Evolutionary conservation across 2,113 vertebrate species (phyloP), one percentile per base, ranked within the genome.

Genomic region (Scortum barcoo): DNA sequence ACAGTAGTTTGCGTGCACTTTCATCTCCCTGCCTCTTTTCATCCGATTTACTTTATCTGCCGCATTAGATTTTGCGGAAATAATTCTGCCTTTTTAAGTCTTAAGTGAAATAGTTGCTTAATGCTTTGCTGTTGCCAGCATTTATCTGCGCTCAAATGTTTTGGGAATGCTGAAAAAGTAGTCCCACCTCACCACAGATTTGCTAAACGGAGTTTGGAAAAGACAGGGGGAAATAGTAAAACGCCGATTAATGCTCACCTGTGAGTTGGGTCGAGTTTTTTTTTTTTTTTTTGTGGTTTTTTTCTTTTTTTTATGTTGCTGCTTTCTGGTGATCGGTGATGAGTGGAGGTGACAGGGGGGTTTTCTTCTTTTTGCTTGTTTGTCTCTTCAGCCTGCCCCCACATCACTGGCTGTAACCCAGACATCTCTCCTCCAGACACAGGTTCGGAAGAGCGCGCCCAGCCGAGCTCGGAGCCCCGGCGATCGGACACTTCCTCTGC

Each of bases 371-470:
- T n/a, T n/a, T n/a, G n/a, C n/a, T n/a, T n/a, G n/a, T n/a, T 76
- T 57, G 33, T 63, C 30, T 20, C 12, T 61, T 44, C 14, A 53
- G 50, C 63, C 3, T 54, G n/a, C 57, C 50, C 7, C 53, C 48
- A 36, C 81, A 42, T 63, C 70, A 36, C 67, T 60, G 61, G 19
- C 51, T 80, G 26, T 89, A 71, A 86, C 74, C 28, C 60, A 71
- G 57, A 61, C 74, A 50, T 67, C 61, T 87, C 62, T 91, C 58
- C 76, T 77, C 28, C 90, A 97, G 96, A 95, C 90, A 91, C 94
- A 95, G 96, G 96, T 96, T 97, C 95, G 96, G 96, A 97, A 97
- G 96, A 97, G 95, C 94, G 95, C 94, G 93, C 95, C 90, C 96
- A 92, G 91, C 94, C 93, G 87, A 97, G 95, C 93, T 93, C 94